Percentiles rank a stretch among this genome's conserved stretches.
Evolutionary conservation across 2,888 invertebrate genomes (phyloP).

Genomic region (Sarcophaga rosellei): DNA sequence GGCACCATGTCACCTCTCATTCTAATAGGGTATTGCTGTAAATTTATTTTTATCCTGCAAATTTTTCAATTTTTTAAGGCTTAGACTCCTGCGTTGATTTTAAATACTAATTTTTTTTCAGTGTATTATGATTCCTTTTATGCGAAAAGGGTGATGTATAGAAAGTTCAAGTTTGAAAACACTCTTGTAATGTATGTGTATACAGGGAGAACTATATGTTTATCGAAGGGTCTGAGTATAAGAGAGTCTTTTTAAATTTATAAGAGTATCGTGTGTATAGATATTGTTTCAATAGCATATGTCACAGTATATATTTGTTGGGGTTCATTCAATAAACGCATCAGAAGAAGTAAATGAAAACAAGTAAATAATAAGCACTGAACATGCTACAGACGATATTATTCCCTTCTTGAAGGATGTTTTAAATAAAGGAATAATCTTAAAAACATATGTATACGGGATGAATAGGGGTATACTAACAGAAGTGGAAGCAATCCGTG

Average conservation of each 20-base stretch:
- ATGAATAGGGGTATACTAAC: too few species aligned
- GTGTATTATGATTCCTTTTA: not conserved
- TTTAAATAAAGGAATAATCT: too few species aligned
- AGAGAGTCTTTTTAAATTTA: not conserved
- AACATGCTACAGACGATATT: too few species aligned
- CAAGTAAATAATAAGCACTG: too few species aligned
- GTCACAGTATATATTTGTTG: not conserved
- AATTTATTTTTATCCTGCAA: not conserved
- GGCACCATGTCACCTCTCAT: not conserved
- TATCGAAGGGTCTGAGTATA: not conserved
- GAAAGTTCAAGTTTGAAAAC: slow-evolving; percentile 35
- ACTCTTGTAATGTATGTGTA: slow-evolving; percentile 29
- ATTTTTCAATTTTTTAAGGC: not conserved
- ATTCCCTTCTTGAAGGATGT: too few species aligned
- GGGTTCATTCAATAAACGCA: not conserved
- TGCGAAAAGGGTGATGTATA: not conserved
- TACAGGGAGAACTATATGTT: not conserved
- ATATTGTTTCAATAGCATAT: too few species aligned
- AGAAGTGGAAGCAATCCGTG: too few species aligned
- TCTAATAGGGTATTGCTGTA: not conserved
- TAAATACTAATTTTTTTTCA: not conserved
- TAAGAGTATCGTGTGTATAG: not conserved
- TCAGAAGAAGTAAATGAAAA: not conserved
- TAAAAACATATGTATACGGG: too few species aligned
- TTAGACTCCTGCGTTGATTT: not conserved